Evolutionary conservation across 2,113 vertebrate genomes (phyloP).

Genomic region (Psephotus haematonotus): DNA sequence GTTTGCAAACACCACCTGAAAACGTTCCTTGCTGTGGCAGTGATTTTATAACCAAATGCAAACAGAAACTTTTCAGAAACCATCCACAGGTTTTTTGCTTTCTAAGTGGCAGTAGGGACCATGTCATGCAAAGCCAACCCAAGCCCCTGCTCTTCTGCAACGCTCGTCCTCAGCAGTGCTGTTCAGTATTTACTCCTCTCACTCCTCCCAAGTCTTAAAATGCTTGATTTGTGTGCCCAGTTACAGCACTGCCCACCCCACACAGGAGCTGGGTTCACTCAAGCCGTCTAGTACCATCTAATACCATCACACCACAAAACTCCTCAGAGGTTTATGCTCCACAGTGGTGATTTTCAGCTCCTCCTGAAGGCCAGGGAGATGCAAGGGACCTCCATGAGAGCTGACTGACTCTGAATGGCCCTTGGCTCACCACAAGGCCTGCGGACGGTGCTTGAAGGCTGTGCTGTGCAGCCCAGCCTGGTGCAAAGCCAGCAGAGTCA

Average conservation of each 20-base stretch:
- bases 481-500: neutral
- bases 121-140: neutral
- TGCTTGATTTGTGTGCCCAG: neutral
- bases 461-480: neutral
- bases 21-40: neutral
- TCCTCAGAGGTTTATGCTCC: neutral
- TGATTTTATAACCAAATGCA: neutral
- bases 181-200: neutral
- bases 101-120: neutral
- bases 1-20: neutral
- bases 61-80: neutral
- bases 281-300: neutral
- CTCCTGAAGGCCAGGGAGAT: neutral
- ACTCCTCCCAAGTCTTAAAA: neutral
- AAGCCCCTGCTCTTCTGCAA: neutral
- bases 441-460: neutral
- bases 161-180: neutral
- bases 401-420: neutral
- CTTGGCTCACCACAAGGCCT: neutral
- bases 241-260: neutral
- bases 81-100: neutral
- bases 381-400: neutral
- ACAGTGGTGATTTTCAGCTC: neutral
- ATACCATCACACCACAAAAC: accelerated
- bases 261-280: neutral